Evolutionary conservation across 2,888 invertebrate genomes (phyloP).

Genomic region (Mesopsocus fuscifrons): DNA sequence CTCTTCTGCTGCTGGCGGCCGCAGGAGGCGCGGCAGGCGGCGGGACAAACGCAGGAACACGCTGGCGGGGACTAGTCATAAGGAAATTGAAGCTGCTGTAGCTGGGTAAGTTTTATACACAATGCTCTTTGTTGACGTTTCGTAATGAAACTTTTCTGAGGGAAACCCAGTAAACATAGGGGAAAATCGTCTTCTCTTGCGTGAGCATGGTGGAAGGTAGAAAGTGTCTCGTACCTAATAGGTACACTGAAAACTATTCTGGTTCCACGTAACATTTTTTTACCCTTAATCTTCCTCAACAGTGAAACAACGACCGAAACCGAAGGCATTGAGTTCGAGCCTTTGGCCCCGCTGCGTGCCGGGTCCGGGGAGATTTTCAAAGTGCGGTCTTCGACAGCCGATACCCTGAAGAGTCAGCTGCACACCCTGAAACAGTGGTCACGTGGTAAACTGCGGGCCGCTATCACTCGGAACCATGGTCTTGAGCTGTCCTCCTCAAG

Average conservation of each 20-base stretch:
- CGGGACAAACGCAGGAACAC: slow-evolving; percentile 76
- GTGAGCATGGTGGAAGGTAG: no score
- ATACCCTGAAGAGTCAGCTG: slow-evolving; percentile 55
- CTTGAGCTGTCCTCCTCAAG: slow-evolving; percentile 27
- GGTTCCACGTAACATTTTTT: not conserved
- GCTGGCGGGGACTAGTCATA: slow-evolving; percentile 76
- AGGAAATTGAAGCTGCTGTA: slow-evolving; percentile 70
- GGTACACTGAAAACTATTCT: not conserved
- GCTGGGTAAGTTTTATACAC: slow-evolving; percentile 71
- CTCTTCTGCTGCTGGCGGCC: slow-evolving; percentile 20
- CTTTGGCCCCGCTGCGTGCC: slow-evolving; percentile 9
- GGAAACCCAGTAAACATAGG: no score
- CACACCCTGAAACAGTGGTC: slow-evolving; percentile 75
- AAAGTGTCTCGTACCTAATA: not conserved
- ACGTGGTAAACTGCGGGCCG: slow-evolving; percentile 52
- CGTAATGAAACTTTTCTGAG: no score
- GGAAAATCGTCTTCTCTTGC: no score
- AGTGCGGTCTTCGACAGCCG: slow-evolving; percentile 21
- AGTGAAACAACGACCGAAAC: slow-evolving; percentile 22
- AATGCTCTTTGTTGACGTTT: no score
- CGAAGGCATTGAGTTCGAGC: slow-evolving; percentile 17
- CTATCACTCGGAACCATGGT: slow-evolving; percentile 29
- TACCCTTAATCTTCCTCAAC: not conserved
- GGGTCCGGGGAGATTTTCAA: slow-evolving; percentile 8
- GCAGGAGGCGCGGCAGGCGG: slow-evolving; percentile 51